phyloP scores from a whole-genome alignment of 2,113 vertebrate species.

The Sporophila hypoxantha region DNA sequence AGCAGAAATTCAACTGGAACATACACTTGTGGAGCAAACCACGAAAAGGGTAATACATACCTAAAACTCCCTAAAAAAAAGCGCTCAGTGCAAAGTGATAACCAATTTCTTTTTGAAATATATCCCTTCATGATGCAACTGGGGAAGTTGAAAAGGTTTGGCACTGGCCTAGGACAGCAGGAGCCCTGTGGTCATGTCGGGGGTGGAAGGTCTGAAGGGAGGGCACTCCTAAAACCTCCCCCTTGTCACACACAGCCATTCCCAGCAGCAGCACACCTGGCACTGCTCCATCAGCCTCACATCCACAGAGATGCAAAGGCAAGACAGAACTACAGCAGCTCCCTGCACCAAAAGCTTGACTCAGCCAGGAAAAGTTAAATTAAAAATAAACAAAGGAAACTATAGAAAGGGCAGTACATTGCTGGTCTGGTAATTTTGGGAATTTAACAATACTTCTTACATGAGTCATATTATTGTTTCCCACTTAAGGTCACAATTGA shows the following conservation, averaged over 20 bases:
- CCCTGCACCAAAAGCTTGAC: neutral
- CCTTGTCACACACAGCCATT: rapidly evolving
- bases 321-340: neutral
- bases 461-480: neutral
- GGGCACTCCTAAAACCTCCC: rapidly evolving
- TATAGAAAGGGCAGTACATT: neutral
- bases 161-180: neutral
- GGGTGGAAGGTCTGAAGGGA: neutral
- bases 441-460: neutral
- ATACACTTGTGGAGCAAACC: neutral
- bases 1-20: neutral
- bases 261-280: neutral
- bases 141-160: neutral
- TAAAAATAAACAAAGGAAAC: neutral
- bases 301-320: neutral
- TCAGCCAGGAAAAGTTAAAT: neutral
- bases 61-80: neutral
- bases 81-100: neutral
- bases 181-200: neutral
- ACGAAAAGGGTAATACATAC: neutral
- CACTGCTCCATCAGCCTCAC: neutral
- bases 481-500: neutral
- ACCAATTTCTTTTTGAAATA: neutral
- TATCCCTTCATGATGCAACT: neutral
- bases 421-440: neutral